A percentile compares a stretch with the other conserved stretches of the same genome.
Evolutionary conservation across 2,113 vertebrate genomes (phyloP).

Genomic region (Notothenia rossii): DNA sequence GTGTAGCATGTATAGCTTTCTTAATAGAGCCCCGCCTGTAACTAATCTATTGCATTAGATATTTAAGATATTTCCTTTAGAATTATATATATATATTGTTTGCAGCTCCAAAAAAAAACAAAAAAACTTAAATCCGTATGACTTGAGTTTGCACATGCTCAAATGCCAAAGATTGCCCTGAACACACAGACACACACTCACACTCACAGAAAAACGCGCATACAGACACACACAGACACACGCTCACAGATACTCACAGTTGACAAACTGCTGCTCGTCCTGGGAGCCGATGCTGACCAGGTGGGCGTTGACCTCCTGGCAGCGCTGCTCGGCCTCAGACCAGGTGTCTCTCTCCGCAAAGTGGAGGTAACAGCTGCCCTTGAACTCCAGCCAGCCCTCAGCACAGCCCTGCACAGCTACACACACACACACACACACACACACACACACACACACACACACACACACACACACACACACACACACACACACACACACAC

Average conservation of each 20-base stretch:
- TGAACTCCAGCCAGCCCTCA: conserved; percentile 93
- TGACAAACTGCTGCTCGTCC: conserved; percentile 94
- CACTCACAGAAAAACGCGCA: not conserved
- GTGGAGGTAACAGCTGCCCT: conserved; percentile 93
- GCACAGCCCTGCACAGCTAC: conserved; percentile 88
- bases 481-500: conserved; percentile 41
- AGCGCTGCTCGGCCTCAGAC: conserved; percentile 90
- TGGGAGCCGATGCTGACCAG: conserved; percentile 93
- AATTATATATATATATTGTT: too few species aligned
- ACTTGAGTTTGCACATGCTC: too few species aligned
- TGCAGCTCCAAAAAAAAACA: too few species aligned
- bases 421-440: conserved; percentile 24
- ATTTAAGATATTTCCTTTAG: too few species aligned
- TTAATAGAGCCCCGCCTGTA: too few species aligned
- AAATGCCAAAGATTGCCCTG: too few species aligned
- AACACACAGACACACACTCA: not conserved
- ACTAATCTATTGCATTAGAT: too few species aligned
- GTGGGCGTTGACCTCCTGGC: conserved; percentile 89
- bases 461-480: conserved; percentile 10
- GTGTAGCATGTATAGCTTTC: too few species aligned
- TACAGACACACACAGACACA: not conserved
- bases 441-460: conserved; percentile 6
- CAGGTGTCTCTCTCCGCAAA: conserved; percentile 90
- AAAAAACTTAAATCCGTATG: too few species aligned
- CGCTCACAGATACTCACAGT: conserved; percentile 87